phyloP scores from a whole-genome alignment of 2,113 vertebrate species.

The Bufo gargarizans region DNA sequence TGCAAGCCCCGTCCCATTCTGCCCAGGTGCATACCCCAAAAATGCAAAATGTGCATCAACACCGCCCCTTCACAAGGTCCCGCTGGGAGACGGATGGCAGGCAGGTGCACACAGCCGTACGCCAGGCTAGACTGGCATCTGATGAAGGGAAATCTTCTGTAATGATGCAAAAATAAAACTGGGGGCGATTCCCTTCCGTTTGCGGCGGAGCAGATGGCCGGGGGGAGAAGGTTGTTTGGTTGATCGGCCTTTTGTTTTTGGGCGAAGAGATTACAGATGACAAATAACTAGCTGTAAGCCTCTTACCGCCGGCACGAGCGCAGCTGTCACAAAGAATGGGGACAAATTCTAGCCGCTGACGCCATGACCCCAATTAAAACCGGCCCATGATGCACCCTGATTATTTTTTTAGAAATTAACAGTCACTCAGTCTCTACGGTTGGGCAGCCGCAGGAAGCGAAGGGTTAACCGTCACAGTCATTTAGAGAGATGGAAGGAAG shows the following conservation, averaged over 20 bases:
- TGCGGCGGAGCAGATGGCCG: conserved; percentile 6
- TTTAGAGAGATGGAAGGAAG: background rate
- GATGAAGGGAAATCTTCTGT: background rate
- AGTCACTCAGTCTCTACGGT: background rate
- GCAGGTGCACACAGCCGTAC: background rate
- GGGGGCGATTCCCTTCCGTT: background rate
- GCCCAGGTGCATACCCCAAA: too few species aligned
- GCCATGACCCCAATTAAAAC: background rate
- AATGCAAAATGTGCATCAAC: too few species aligned
- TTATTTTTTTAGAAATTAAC: background rate
- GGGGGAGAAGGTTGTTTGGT: conserved; percentile 19
- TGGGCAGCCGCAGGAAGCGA: background rate
- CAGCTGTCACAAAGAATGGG: conserved; percentile 24
- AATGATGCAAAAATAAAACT: background rate
- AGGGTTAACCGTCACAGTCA: background rate
- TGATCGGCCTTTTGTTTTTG: conserved; percentile 21
- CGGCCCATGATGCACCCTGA: background rate
- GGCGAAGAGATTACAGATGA: conserved; percentile 30
- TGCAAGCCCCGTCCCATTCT: too few species aligned
- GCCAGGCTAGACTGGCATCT: background rate
- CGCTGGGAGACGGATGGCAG: background rate
- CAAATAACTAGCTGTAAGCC: conserved; percentile 43
- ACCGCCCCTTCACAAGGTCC: background rate
- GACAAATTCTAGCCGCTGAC: background rate
- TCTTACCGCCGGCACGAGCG: conserved; percentile 17